phyloP scores from a whole-genome alignment of 2,113 vertebrate species.

The Emydocephalus ijimae region DNA sequence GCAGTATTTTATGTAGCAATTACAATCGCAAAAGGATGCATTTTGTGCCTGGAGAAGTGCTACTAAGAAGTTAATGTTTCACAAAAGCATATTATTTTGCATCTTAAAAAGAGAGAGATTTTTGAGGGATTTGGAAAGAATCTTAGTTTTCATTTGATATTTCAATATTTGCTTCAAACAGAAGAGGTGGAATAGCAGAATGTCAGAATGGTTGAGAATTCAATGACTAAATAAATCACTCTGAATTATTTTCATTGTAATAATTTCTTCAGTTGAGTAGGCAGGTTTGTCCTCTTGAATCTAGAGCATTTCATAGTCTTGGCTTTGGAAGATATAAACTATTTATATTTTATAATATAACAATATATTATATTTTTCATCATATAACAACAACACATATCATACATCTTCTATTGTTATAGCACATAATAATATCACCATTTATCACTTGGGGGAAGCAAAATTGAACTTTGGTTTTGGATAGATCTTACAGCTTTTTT shows the following conservation, averaged over 20 bases:
- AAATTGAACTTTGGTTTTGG: neutral
- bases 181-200: neutral
- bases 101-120: neutral
- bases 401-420: neutral
- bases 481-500: neutral
- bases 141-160: neutral
- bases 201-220: neutral
- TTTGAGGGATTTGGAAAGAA: neutral
- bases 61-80: neutral
- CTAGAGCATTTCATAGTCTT: neutral
- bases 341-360: neutral
- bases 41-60: neutral
- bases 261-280: neutral
- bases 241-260: neutral
- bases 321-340: neutral
- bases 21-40: neutral
- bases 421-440: neutral
- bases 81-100: neutral
- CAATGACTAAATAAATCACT: accelerated
- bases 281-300: neutral
- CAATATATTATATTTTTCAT: neutral
- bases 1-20: neutral
- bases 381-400: neutral
- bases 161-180: neutral
- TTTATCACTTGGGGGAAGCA: neutral